Percentiles rank a stretch among this genome's conserved stretches.
Conservation (phyloP, 2,797 vertebrate genomes). For the Syncerus caffer region DNA sequence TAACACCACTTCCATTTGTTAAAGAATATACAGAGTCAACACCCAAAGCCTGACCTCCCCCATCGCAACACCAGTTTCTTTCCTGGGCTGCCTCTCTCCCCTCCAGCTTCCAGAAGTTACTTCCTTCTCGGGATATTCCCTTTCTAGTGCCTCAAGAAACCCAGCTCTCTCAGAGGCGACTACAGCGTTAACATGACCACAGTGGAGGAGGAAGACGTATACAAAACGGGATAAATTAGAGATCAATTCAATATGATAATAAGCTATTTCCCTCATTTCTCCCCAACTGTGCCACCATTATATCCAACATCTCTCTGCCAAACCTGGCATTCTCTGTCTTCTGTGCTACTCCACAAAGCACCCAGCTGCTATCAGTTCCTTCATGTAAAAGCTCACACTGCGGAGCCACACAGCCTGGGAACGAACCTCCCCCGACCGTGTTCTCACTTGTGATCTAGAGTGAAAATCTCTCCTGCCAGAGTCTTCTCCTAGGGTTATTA, state of each 20-base stretch:
- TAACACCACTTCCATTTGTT: neutral
- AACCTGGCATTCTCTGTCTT: neutral
- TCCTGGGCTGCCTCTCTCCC: neutral
- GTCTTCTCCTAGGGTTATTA: neutral
- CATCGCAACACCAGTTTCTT: neutral
- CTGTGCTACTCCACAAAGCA: neutral
- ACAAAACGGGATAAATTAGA: neutral
- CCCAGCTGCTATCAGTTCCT: neutral
- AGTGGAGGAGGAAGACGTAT: neutral
- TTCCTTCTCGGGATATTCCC: neutral
- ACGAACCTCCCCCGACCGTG: accelerated
- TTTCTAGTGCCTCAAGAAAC: neutral
- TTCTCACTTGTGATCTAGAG: neutral
- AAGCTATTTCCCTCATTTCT: neutral
- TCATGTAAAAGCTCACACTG: neutral
- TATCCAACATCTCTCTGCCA: neutral
- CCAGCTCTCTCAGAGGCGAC: neutral
- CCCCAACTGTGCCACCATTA: neutral
- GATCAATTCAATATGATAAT: neutral
- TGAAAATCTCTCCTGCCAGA: neutral
- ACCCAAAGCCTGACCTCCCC: neutral
- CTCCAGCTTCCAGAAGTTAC: neutral
- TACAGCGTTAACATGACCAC: neutral
- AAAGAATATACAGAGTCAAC: neutral
- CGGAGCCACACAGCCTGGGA: neutral